These are phyloP conservation scores for Drosophila monieri DNA, from an alignment of 2,888 invertebrate species.

Conservation along the genomic window DNA sequence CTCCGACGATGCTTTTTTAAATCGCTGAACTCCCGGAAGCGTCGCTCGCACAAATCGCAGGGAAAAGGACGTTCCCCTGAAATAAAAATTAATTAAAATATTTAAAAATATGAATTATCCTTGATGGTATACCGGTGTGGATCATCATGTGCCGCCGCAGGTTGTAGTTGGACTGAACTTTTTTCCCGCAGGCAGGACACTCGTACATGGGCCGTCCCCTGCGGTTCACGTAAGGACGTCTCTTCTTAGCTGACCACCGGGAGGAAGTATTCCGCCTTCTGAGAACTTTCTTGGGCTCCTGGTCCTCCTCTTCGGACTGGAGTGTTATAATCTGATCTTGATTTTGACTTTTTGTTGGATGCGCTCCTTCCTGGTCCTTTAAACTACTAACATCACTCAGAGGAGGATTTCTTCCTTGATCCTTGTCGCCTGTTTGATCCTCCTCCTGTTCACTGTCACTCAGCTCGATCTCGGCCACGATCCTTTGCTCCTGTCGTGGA, in stretches of 20 bases:
- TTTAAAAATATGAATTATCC: neutral
- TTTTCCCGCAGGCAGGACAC: conserved; percentile 82
- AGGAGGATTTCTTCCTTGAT: conserved; percentile 39
- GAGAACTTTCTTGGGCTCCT: conserved; percentile 43
- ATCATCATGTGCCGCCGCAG: conserved; percentile 84
- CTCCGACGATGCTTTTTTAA: conserved; percentile 83
- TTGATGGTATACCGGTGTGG: conserved; percentile 78
- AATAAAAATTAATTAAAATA: neutral
- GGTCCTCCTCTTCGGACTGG: conserved; percentile 60
- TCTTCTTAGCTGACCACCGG: conserved; percentile 30
- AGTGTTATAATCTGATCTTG: conserved; percentile 57
- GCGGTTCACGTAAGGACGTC: conserved; percentile 70
- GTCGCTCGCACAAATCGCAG: conserved; percentile 82
- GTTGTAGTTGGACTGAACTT: conserved; percentile 83
- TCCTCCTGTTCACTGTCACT: conserved; percentile 69
- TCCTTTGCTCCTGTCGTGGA: conserved; percentile 58
- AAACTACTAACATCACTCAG: conserved; percentile 65
- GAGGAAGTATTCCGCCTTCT: conserved; percentile 54
- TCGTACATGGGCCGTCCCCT: conserved; percentile 81
- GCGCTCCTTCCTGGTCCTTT: neutral
- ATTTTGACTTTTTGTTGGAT: neutral
- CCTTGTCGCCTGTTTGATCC: conserved; percentile 15
- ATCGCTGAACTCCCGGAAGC: conserved; percentile 83
- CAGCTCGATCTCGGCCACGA: conserved; percentile 78
- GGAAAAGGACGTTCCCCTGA: conserved; percentile 83